Conservation (phyloP, 1,140 invertebrate species). For the Brachionus sp. region DNA sequence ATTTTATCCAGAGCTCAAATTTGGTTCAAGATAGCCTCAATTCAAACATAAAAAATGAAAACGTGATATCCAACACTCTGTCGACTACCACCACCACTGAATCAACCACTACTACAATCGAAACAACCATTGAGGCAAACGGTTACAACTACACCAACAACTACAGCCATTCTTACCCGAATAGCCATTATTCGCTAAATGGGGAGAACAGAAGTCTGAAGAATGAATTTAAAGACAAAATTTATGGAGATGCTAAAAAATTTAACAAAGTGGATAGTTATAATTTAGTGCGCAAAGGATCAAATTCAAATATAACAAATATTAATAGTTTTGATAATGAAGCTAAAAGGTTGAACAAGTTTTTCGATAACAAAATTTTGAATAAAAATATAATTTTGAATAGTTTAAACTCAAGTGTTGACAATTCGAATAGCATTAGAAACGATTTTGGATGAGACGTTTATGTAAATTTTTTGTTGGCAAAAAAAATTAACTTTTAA, state of each 20-base stretch:
- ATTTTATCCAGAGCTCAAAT: neutral
- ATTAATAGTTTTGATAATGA: neutral
- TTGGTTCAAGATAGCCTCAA: neutral
- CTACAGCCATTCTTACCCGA: neutral
- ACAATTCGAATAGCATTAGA: neutral
- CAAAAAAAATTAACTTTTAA: neutral
- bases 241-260: neutral
- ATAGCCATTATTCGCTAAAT: neutral
- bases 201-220: neutral
- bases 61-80: neutral
- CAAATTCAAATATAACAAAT: neutral
- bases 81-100: neutral
- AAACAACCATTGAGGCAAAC: neutral
- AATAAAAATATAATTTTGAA: neutral
- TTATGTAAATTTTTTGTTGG: no score
- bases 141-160: neutral
- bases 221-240: neutral
- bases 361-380: neutral
- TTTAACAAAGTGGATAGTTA: neutral
- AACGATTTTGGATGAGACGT: neutral
- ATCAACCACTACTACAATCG: neutral
- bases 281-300: neutral
- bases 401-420: neutral
- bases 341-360: neutral
- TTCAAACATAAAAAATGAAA: constrained; percentile 15